Percentiles rank a stretch among this genome's conserved stretches.
Evolutionary conservation across 1,140 invertebrate genomes (phyloP).

Genomic region (Trichonephila clavipes): DNA sequence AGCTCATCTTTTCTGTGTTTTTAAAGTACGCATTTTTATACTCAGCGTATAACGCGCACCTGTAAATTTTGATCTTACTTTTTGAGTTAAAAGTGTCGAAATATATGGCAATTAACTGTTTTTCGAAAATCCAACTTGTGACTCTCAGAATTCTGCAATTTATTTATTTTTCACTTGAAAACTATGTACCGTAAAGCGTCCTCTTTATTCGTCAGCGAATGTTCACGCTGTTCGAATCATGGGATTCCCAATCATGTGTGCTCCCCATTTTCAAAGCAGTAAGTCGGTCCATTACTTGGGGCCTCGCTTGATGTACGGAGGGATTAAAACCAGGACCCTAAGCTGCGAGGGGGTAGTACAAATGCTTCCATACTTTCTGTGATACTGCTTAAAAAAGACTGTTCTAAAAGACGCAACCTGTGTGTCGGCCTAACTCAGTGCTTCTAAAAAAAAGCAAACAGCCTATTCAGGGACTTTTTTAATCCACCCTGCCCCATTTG

Average conservation of each 20-base stretch:
- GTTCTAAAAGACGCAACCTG: constrained; percentile 37
- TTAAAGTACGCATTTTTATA: too few relatives aligned
- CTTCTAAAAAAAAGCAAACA: constrained; percentile 65
- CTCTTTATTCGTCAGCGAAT: neutral
- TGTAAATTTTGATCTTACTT: too few relatives aligned
- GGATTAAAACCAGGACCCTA: constrained; percentile 50
- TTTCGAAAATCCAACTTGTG: too few relatives aligned
- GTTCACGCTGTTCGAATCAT: neutral
- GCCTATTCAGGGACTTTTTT: constrained; percentile 58
- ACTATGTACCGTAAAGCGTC: too few relatives aligned
- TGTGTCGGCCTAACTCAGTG: constrained; percentile 33
- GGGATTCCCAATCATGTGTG: neutral
- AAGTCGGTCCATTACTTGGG: constrained; percentile 62
- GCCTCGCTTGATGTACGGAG: neutral
- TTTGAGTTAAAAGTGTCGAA: too few relatives aligned
- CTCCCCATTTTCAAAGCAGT: neutral
- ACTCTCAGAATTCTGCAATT: too few relatives aligned
- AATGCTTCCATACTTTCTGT: constrained; percentile 14
- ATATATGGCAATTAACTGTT: too few relatives aligned
- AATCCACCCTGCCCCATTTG: constrained; percentile 65
- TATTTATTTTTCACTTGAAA: too few relatives aligned
- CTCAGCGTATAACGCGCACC: too few relatives aligned
- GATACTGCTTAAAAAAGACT: neutral
- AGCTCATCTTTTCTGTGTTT: too few relatives aligned
- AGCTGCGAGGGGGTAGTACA: neutral